Base-by-base conservation (phyloP, 1,140 invertebrate genomes). In the Ceratina japonica region DNA sequence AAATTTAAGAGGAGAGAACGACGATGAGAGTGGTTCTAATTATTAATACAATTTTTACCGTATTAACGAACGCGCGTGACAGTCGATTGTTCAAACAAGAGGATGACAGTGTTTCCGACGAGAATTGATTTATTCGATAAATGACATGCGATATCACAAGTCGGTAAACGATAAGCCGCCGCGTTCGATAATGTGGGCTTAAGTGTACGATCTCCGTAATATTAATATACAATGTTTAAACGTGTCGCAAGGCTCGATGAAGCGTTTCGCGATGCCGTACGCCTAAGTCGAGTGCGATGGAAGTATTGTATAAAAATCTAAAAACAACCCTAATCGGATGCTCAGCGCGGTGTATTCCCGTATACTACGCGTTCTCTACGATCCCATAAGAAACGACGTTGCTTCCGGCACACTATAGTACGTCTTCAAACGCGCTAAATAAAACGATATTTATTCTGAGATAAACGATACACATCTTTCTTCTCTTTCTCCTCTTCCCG, bases 171-270 rank as follows among this genome's bases (percentile, higher is more conserved):
- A 86, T 59, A 82, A 75, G 54, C 44, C 54, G 37, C 22, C 24
- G 73, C 73, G 65, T 64, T 71, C 69, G 77, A 44, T 44, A 31
- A 86, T 83, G 87, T 90, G 85, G 83, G 86, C 86, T 89, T 88
- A 88, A 86, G 89, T 79, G 86, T 89, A 87, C 86, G 88, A 91
- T 92, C 90, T 90, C 90, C 88, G 91, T 91, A 80, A 84, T 88
- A 90, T 90, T 91, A 88, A 89, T 88, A 89, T 90, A 92, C 87
- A 90, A 87, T 81, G 72, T 87, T 84, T 89, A 77, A 88, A 90
- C 86, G 87, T 87, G 87, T 87, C 81, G 87, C 76, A 83, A 80
- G 1, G 84, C 88, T 90, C 86, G 88, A 52, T 87, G 81, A 87
- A 88, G 79, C 89, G 88, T 83, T 87, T 88, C 63, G 81, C 80